phyloP scores from a whole-genome alignment of 2,888 invertebrate genomes.

The Hyppa rectilinea region DNA sequence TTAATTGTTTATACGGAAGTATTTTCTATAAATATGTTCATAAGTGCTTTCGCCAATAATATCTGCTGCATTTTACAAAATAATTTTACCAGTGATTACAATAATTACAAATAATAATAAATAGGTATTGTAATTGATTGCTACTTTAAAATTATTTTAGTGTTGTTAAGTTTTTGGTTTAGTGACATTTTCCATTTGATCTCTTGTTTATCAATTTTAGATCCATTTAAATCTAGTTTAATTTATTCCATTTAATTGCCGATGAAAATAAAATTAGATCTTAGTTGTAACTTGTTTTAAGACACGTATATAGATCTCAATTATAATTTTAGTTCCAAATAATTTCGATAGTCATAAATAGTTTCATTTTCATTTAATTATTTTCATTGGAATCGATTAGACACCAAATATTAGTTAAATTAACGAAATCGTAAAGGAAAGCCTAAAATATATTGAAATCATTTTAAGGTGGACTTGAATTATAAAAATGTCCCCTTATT shows the following conservation, averaged over 20 bases:
- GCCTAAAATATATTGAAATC: slow-evolving; percentile 59
- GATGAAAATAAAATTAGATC: slow-evolving; percentile 53
- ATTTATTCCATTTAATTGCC: slow-evolving; percentile 80
- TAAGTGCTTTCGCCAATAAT: slow-evolving; percentile 65
- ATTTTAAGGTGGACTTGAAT: slow-evolving; percentile 49
- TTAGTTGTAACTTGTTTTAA: slow-evolving; percentile 71
- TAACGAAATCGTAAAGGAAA: slow-evolving; percentile 68
- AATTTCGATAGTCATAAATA: slow-evolving; percentile 85
- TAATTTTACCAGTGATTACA: slow-evolving; percentile 62
- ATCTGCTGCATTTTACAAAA: slow-evolving; percentile 55
- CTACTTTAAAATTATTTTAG: slow-evolving; percentile 70
- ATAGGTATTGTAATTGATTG: slow-evolving; percentile 49
- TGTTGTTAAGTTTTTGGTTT: slow-evolving; percentile 86
- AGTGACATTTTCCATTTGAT: slow-evolving; percentile 88
- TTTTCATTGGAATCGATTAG: slow-evolving; percentile 80
- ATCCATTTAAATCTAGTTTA: slow-evolving; percentile 83
- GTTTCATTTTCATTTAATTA: slow-evolving; percentile 72
- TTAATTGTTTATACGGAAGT: slow-evolving; percentile 60
- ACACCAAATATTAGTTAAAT: slow-evolving; percentile 89
- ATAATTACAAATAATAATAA: slow-evolving; percentile 52
- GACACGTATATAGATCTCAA: slow-evolving; percentile 84
- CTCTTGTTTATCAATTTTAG: slow-evolving; percentile 87
- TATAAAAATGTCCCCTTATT: slow-evolving; percentile 62
- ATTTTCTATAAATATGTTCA: slow-evolving; percentile 65
- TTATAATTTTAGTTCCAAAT: slow-evolving; percentile 88